These are phyloP conservation scores for Congeria kusceri DNA, from an alignment of 2,888 invertebrate genomes.

Conservation along the genomic window DNA sequence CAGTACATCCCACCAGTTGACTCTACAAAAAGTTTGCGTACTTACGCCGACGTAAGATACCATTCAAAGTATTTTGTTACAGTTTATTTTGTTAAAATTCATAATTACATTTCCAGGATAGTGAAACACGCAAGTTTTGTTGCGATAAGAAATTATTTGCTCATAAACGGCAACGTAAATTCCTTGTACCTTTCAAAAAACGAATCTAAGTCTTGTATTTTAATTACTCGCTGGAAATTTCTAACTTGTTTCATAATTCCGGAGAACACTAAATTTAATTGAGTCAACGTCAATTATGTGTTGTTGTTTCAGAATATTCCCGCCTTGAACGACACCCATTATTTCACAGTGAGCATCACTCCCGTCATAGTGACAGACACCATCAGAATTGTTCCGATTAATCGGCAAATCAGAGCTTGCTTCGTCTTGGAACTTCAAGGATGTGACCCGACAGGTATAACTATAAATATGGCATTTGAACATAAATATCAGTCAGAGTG, in stretches of 20 bases:
- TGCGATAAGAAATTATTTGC: too few relatives aligned
- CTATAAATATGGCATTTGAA: not conserved
- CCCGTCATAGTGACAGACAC: slow-evolving; percentile 63
- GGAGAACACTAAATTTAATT: not conserved
- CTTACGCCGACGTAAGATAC: slow-evolving; percentile 50
- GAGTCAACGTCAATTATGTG: not conserved
- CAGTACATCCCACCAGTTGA: slow-evolving; percentile 59
- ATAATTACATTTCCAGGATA: too few relatives aligned
- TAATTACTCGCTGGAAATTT: too few relatives aligned
- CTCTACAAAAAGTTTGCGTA: slow-evolving; percentile 52
- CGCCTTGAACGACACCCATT: slow-evolving; percentile 61
- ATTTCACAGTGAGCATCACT: slow-evolving; percentile 47
- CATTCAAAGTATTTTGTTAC: too few relatives aligned
- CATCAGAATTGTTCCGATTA: slow-evolving; percentile 59
- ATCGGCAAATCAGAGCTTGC: slow-evolving; percentile 45
- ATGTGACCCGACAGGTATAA: slow-evolving; percentile 68
- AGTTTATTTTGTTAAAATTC: too few relatives aligned
- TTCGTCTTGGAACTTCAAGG: slow-evolving; percentile 65
- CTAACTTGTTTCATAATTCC: not conserved
- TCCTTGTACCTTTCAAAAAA: too few relatives aligned
- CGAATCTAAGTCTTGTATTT: too few relatives aligned
- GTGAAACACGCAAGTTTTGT: too few relatives aligned
- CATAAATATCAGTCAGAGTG: not conserved
- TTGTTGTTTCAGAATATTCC: slow-evolving; percentile 57
- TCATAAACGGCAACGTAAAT: too few relatives aligned